phyloP scores from a whole-genome alignment of 1,140 invertebrate species.

The Neuroterus valhalla region DNA sequence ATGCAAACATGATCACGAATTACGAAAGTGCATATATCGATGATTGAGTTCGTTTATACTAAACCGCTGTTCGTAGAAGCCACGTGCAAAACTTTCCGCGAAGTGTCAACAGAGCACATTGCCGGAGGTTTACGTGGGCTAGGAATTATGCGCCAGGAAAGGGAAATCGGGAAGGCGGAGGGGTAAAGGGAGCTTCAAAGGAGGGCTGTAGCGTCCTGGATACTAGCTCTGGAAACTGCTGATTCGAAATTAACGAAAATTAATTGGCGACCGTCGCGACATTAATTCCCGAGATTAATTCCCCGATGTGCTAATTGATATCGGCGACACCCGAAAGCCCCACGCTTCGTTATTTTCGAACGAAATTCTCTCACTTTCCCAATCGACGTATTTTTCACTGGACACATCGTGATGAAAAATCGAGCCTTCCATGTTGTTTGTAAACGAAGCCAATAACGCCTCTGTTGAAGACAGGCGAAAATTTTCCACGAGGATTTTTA shows the following conservation, averaged over 20 bases:
- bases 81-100: conserved; percentile 57
- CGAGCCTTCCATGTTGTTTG: conserved; percentile 29
- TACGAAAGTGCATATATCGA: conserved; percentile 13
- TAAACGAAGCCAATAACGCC: conserved; percentile 29
- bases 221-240: conserved; percentile 68
- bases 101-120: conserved; percentile 60
- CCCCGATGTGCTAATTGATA: conserved; percentile 68
- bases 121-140: conserved; percentile 22
- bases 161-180: conserved; percentile 35
- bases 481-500: conserved; percentile 25
- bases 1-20: background rate
- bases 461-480: conserved; percentile 19
- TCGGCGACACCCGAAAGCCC: conserved; percentile 45
- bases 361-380: conserved; percentile 27
- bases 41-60: conserved; percentile 23
- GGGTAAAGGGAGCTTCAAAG: conserved; percentile 53
- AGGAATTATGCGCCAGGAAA: conserved; percentile 32
- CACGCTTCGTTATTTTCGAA: conserved; percentile 6
- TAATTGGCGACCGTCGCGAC: conserved; percentile 70
- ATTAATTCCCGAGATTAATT: conserved; percentile 73
- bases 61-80: conserved; percentile 29
- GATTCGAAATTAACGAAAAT: conserved; percentile 73
- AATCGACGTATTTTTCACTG: conserved; percentile 16
- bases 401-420: conserved; percentile 16
- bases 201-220: conserved; percentile 50